Percentiles rank a stretch among this genome's conserved stretches.
These are phyloP conservation scores for Ophion ellenae DNA, from an alignment of 2,888 invertebrate genomes.

Conservation along the genomic window DNA sequence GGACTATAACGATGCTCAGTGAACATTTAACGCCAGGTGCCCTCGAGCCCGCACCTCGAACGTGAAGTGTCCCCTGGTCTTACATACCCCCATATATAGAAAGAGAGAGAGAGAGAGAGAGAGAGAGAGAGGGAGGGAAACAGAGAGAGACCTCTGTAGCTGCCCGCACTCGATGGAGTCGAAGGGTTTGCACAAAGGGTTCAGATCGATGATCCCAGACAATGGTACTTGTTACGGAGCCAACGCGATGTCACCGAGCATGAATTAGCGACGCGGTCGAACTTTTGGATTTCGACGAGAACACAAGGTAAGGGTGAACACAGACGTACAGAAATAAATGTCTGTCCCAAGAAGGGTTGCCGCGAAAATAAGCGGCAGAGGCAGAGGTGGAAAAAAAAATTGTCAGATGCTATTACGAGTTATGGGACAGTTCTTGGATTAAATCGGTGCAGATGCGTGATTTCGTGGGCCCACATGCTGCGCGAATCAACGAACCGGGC, in stretches of 20 bases:
- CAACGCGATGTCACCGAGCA: constrained; percentile 81
- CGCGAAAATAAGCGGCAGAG: constrained; percentile 45
- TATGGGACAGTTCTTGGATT: constrained; percentile 54
- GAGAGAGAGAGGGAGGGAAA: too few relatives aligned
- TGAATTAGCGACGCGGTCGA: constrained; percentile 80
- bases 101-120: neutral
- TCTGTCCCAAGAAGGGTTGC: constrained; percentile 55
- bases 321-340: constrained; percentile 34
- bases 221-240: constrained; percentile 82
- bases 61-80: constrained; percentile 64
- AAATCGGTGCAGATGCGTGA: constrained; percentile 74
- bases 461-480: constrained; percentile 61
- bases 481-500: constrained; percentile 57
- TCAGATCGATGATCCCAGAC: constrained; percentile 76
- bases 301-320: constrained; percentile 64
- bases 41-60: constrained; percentile 62
- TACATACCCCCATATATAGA: constrained; percentile 30
- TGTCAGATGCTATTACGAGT: constrained; percentile 42
- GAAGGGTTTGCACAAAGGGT: constrained; percentile 70
- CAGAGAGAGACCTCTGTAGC: neutral
- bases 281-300: constrained; percentile 55
- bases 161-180: constrained; percentile 23
- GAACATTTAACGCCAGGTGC: constrained; percentile 78
- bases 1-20: constrained; percentile 73
- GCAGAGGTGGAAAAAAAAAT: constrained; percentile 37